phyloP scores from a whole-genome alignment of 2,797 vertebrate species.

The Gallinago solitaria region DNA sequence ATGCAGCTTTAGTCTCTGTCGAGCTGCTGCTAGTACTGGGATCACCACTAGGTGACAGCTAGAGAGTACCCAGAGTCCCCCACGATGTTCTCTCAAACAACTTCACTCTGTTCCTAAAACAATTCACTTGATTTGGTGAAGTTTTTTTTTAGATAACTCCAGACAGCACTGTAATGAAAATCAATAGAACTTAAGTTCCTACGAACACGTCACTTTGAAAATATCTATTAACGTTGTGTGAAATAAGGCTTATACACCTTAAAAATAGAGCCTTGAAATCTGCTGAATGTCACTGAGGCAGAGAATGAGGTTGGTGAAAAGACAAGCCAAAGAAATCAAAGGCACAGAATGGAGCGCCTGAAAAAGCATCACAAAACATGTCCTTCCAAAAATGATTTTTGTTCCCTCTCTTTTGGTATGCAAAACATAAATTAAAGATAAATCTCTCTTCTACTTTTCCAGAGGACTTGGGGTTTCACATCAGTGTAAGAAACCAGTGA shows the following conservation, averaged over 20 bases:
- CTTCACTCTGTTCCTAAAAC: not conserved
- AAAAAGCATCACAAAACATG: not conserved
- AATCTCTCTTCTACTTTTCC: not conserved
- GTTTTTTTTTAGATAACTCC: not conserved
- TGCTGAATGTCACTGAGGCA: not conserved
- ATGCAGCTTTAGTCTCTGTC: not conserved
- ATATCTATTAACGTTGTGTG: not conserved
- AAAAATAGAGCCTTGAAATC: not conserved
- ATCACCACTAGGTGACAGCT: not conserved
- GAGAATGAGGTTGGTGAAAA: not conserved
- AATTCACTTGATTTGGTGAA: not conserved
- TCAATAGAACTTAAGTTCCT: not conserved
- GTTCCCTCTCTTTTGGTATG: not conserved
- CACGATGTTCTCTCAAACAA: not conserved
- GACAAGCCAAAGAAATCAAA: not conserved
- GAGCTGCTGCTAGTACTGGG: not conserved
- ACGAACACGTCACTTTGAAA: not conserved
- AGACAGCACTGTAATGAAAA: not conserved
- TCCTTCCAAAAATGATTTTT: not conserved
- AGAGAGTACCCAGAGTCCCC: not conserved
- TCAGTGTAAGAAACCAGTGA: not conserved
- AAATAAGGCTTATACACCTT: not conserved
- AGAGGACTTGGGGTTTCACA: not conserved
- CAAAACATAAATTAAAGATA: not conserved
- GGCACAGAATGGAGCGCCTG: not conserved